These are phyloP conservation scores for Drosophila obscura DNA, from an alignment of 1,140 invertebrate species.

Conservation along the genomic window DNA sequence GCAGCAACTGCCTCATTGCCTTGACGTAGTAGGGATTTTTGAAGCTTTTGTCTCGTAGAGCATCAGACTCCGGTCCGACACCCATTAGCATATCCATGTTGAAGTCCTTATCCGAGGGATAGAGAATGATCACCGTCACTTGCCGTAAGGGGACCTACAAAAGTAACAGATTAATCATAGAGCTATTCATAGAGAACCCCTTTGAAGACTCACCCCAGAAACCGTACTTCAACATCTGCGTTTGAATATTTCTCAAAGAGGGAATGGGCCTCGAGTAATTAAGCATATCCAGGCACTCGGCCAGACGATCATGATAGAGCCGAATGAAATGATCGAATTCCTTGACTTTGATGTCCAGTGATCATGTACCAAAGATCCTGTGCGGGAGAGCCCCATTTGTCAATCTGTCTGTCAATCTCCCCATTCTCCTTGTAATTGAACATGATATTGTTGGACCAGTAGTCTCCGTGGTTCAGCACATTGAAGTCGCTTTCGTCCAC, in stretches of 20 bases:
- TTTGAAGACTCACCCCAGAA: conserved; percentile 50
- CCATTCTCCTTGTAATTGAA: conserved; percentile 70
- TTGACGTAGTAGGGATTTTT: conserved; percentile 45
- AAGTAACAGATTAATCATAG: neutral
- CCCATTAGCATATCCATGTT: conserved; percentile 50
- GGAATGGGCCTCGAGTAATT: conserved; percentile 60
- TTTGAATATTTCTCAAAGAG: conserved; percentile 49
- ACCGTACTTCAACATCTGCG: conserved; percentile 49
- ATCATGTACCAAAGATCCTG: conserved; percentile 66
- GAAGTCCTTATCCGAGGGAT: conserved; percentile 56
- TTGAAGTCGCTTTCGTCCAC: conserved; percentile 84
- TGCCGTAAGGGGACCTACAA: conserved; percentile 35
- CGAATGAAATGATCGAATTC: conserved; percentile 63
- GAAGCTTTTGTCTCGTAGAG: conserved; percentile 44
- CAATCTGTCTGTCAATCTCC: conserved; percentile 74
- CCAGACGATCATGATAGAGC: conserved; percentile 60
- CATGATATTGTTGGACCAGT: conserved; percentile 76
- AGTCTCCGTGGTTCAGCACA: conserved; percentile 87
- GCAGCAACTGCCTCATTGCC: conserved; percentile 49
- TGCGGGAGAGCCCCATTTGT: conserved; percentile 59
- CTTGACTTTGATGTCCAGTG: conserved; percentile 52
- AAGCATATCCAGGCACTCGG: conserved; percentile 53
- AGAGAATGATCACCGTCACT: conserved; percentile 26
- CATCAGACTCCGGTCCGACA: conserved; percentile 48
- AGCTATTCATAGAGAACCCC: neutral